These are phyloP conservation scores for Aphyosemion australe DNA, from an alignment of 2,113 vertebrate species.

Conservation along the genomic window DNA sequence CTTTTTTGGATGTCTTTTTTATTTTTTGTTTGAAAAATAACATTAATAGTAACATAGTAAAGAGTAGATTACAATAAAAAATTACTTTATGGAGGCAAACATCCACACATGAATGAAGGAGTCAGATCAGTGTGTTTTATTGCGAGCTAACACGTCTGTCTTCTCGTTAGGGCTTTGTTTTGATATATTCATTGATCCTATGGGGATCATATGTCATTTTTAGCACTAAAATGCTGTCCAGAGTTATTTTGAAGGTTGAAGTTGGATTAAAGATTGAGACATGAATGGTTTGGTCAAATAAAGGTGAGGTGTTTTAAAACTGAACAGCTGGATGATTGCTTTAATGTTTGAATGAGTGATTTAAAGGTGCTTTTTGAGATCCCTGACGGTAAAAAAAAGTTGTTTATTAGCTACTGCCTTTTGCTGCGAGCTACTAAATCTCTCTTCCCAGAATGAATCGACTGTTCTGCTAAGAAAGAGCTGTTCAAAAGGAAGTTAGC, in stretches of 20 bases:
- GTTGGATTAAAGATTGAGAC: not conserved
- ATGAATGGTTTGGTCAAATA: not conserved
- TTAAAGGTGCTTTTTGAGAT: too few relatives aligned
- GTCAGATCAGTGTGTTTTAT: not conserved
- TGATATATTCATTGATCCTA: not conserved
- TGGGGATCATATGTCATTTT: not conserved
- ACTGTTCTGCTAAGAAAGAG: conserved; percentile 14
- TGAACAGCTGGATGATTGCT: too few relatives aligned
- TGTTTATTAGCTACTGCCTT: not conserved
- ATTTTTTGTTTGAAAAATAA: too few relatives aligned
- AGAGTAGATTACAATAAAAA: not conserved
- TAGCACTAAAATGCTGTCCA: not conserved
- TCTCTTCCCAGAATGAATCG: not conserved
- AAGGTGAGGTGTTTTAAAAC: not conserved
- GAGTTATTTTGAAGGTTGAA: not conserved
- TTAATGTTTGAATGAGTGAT: too few relatives aligned
- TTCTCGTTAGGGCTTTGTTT: not conserved
- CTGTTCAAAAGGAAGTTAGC: conserved; percentile 35
- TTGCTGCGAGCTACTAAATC: not conserved
- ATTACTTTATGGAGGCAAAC: not conserved
- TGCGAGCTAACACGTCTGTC: too few relatives aligned
- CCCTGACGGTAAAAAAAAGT: too few relatives aligned
- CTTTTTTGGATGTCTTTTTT: too few relatives aligned
- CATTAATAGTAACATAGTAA: not conserved
- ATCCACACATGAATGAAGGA: not conserved